Conservation (phyloP, 2,113 vertebrate genomes). For the Mesocricetus auratus region DNA sequence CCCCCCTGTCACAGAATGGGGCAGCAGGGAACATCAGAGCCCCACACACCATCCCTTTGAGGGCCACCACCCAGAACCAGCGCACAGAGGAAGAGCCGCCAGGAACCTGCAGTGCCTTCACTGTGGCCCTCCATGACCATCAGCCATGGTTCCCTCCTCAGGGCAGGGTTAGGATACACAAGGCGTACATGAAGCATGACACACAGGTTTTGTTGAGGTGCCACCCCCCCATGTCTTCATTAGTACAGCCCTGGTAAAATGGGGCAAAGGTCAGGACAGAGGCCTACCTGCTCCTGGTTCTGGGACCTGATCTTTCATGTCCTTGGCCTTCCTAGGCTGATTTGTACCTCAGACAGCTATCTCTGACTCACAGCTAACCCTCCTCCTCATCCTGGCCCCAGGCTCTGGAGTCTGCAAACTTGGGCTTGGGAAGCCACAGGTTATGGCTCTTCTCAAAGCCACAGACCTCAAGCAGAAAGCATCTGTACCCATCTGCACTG, state of each 20-base stretch:
- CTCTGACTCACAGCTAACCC: not conserved
- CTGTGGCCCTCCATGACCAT: too few relatives aligned
- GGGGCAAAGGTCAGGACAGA: not conserved
- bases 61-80: not conserved
- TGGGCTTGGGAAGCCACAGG: accelerated
- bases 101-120: not conserved
- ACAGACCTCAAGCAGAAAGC: not conserved
- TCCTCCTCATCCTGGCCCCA: not conserved
- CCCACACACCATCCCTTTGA: not conserved
- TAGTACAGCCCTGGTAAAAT: too few relatives aligned
- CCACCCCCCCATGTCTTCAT: not conserved
- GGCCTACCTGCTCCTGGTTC: not conserved
- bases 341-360: not conserved
- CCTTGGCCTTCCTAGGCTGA: not conserved
- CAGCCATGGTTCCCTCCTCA: too few relatives aligned
- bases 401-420: not conserved
- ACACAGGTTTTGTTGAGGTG: not conserved
- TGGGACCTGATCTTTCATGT: not conserved
- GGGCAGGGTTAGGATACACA: not conserved
- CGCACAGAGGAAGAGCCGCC: not conserved
- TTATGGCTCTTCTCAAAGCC: not conserved
- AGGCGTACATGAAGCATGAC: not conserved
- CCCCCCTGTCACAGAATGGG: accelerated
- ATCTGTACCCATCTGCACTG: not conserved
- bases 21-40: not conserved